Conservation (phyloP, 2,797 vertebrate species). For the Pseudochirops cupreus region DNA sequence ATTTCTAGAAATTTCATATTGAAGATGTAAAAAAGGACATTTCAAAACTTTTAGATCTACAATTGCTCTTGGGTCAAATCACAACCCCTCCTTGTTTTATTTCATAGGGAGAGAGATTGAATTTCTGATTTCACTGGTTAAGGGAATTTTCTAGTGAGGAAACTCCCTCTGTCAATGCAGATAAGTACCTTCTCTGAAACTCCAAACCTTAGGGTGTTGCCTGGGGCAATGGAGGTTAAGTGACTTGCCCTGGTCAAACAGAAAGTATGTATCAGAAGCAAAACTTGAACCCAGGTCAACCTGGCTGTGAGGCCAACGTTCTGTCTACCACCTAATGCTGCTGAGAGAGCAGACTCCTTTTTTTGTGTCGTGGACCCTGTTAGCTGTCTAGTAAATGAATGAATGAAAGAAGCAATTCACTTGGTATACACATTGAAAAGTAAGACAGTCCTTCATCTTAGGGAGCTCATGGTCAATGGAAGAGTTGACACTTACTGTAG, state of each 20-base stretch:
- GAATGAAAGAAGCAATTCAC: background rate
- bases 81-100: background rate
- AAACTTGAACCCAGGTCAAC: background rate
- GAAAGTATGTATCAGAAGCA: background rate
- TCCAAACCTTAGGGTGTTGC: background rate
- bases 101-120: background rate
- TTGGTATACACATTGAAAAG: background rate
- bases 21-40: constrained; percentile 24
- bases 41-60: background rate
- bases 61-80: background rate
- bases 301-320: background rate
- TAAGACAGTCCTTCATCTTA: background rate
- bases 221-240: background rate
- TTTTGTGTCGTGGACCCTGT: background rate
- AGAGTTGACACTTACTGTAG: background rate
- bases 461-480: background rate
- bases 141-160: background rate
- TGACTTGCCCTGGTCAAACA: background rate
- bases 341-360: background rate
- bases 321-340: background rate
- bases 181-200: background rate
- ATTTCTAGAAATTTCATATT: constrained; percentile 48
- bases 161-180: background rate
- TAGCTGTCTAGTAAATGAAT: background rate
- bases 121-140: background rate